Conservation (phyloP, 2,888 invertebrate species). For the Sphaerophoria taeniata region DNA sequence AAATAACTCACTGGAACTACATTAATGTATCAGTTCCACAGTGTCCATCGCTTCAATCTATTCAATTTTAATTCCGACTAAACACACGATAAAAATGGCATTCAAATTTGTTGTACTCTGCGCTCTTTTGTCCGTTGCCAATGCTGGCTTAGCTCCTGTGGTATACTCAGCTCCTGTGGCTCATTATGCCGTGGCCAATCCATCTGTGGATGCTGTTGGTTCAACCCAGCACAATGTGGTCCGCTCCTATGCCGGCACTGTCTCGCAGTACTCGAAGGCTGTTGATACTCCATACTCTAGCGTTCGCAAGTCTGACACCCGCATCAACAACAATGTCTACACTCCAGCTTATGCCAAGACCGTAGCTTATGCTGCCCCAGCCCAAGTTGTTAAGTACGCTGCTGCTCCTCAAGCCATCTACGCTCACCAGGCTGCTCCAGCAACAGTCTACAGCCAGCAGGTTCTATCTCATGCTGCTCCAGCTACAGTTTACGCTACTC, state of each 20-base stretch:
- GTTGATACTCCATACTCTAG: slow-evolving; percentile 86
- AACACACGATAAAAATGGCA: slow-evolving; percentile 59
- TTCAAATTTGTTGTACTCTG: slow-evolving; percentile 84
- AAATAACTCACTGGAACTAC: slow-evolving; percentile 59
- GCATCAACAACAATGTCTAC: slow-evolving; percentile 83
- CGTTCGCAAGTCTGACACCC: slow-evolving; percentile 85
- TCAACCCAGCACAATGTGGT: slow-evolving; percentile 84
- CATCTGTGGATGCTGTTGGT: slow-evolving; percentile 81
- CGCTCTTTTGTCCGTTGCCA: slow-evolving; percentile 85
- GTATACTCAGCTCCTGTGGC: slow-evolving; percentile 75
- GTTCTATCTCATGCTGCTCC: slow-evolving; percentile 76
- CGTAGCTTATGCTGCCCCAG: slow-evolving; percentile 77
- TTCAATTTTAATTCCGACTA: slow-evolving; percentile 20
- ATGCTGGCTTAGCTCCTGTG: slow-evolving; percentile 83
- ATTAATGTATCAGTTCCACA: slow-evolving; percentile 67
- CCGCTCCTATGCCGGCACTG: slow-evolving; percentile 84
- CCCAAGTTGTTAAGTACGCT: slow-evolving; percentile 75
- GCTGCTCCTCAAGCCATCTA: slow-evolving; percentile 76
- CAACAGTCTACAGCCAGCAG: slow-evolving; percentile 77
- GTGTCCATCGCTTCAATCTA: slow-evolving; percentile 59
- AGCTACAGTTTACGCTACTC: slow-evolving; percentile 26
- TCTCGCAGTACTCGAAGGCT: slow-evolving; percentile 85
- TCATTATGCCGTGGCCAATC: slow-evolving; percentile 80
- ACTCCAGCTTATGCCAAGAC: slow-evolving; percentile 76
- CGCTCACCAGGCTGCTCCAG: slow-evolving; percentile 77